Percentiles rank a stretch among this genome's conserved stretches.
phyloP scores from a whole-genome alignment of 2,888 invertebrate species.

The Lochmaea capreae region DNA sequence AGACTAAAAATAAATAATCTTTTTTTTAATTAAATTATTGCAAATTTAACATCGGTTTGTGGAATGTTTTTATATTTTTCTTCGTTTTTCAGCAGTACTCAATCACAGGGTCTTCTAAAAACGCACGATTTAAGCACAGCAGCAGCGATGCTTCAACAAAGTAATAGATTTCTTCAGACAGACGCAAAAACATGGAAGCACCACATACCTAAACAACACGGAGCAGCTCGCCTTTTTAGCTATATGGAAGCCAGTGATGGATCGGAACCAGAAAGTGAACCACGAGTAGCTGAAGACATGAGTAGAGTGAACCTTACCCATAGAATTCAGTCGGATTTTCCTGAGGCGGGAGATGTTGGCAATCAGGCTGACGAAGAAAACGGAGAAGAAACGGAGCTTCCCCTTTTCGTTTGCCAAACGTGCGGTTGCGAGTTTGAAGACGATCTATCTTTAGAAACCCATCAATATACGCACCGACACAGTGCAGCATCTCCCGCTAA shows the following conservation, averaged over 20 bases:
- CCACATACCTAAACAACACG: slow-evolving; percentile 67
- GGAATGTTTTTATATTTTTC: neutral
- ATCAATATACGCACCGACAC: slow-evolving; percentile 66
- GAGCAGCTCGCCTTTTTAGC: slow-evolving; percentile 77
- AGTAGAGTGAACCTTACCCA: slow-evolving; percentile 60
- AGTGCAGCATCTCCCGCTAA: slow-evolving; percentile 67
- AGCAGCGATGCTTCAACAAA: slow-evolving; percentile 61
- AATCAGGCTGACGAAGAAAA: slow-evolving; percentile 61
- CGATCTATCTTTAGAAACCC: slow-evolving; percentile 67
- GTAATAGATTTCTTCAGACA: slow-evolving; percentile 60
- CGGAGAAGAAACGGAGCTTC: slow-evolving; percentile 64
- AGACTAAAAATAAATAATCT: too few relatives aligned
- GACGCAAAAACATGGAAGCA: slow-evolving; percentile 59
- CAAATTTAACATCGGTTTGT: too few relatives aligned
- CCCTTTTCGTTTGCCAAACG: slow-evolving; percentile 67
- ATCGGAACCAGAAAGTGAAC: slow-evolving; percentile 71
- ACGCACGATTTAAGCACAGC: slow-evolving; percentile 59
- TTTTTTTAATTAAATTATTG: too few relatives aligned
- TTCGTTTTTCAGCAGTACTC: slow-evolving; percentile 14
- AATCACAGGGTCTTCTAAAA: slow-evolving; percentile 48
- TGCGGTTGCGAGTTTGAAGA: slow-evolving; percentile 70
- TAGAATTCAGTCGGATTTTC: slow-evolving; percentile 70
- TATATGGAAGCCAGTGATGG: slow-evolving; percentile 81
- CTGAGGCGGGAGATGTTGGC: slow-evolving; percentile 72
- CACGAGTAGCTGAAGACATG: slow-evolving; percentile 60